Percentiles rank a stretch among this genome's conserved stretches.
Evolutionary conservation across 2,113 vertebrate species (phyloP).

Genomic region (Xiphorhynchus elegans): DNA sequence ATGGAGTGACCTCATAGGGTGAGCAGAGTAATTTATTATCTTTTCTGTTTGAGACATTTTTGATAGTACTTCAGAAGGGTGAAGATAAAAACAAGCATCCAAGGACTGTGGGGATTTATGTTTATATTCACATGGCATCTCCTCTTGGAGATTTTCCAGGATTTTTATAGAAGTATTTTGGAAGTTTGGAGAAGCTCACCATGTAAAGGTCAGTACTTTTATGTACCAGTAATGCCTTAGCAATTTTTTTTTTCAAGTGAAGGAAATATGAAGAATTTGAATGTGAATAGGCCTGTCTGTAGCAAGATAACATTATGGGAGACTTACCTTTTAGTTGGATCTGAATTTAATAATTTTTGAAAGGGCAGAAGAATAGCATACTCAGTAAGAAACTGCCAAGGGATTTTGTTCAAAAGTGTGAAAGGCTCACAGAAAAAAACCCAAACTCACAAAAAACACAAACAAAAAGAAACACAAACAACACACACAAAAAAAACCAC

Average conservation of each 20-base stretch:
- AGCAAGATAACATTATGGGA: not conserved
- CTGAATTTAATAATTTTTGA: not conserved
- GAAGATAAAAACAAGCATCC: not conserved
- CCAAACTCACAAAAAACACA: not conserved
- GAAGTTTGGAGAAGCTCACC: not conserved
- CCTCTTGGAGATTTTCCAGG: not conserved
- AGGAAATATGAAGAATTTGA: not conserved
- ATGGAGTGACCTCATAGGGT: not conserved
- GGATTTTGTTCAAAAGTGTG: not conserved
- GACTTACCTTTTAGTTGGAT: not conserved
- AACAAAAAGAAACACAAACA: not conserved
- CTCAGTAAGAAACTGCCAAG: not conserved
- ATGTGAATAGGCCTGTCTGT: not conserved
- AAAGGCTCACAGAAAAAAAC: not conserved
- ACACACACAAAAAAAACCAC: not conserved
- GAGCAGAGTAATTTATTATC: not conserved
- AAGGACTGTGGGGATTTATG: not conserved
- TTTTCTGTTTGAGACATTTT: not conserved
- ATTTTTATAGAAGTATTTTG: not conserved
- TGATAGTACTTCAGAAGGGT: conserved; percentile 27
- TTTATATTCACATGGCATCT: not conserved
- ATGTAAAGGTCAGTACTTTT: not conserved
- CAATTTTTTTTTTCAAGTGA: not conserved
- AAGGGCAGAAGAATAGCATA: conserved; percentile 6
- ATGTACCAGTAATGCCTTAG: not conserved